Base-by-base conservation (phyloP, 2,113 vertebrate genomes). In the Carassius auratus region DNA sequence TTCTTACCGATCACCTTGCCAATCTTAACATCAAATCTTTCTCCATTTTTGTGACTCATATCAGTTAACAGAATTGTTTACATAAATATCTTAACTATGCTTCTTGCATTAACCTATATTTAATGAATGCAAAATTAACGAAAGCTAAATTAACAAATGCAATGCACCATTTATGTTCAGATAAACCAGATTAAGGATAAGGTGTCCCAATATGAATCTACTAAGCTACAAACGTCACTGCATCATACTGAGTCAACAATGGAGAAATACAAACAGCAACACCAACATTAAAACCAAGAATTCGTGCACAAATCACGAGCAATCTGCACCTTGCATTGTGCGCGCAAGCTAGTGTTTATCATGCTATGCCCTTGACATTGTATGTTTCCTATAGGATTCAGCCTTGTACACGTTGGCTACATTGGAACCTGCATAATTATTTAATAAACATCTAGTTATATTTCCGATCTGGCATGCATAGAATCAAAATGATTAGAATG, bases 301-400 rank as follows among this genome's bases (percentile, higher is more conserved):
- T 68, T 50, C 12, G 26, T 1, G 79, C 26, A 50, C 42, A 45
- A 45, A 17, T 68, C 62, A 66, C 4, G 7, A 62, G 42, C 36
- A 68, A 26, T 66, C 14, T 68, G n/a, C 21, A n/a, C 33, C 50
- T 30, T n/a, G 52, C 26, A 38, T 42, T 23, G 66, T 19, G 66
- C 2, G 42, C 19, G 36, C 79, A 33, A 66, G 61, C 36, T 30
- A 30, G 8, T 10, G 19, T 55, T 5, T 8, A 48, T 85, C 76
- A 73, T 9, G 61, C 77, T 52, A 57, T 84, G 76, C 76, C 69
- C 84, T 88, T 88, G 73, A 83, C 85, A 57, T 30, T 75, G 61
- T 3, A 64, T 83, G 45, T 45, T 78, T 48, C 19, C 76, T 38
- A 21, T 52, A 80, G 30, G 12, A 86, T 21, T 42, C 1, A 81